Evolutionary conservation across 2,797 vertebrate species (phyloP), one percentile per base, ranked within the genome.

Genomic region (Euthynnus affinis): DNA sequence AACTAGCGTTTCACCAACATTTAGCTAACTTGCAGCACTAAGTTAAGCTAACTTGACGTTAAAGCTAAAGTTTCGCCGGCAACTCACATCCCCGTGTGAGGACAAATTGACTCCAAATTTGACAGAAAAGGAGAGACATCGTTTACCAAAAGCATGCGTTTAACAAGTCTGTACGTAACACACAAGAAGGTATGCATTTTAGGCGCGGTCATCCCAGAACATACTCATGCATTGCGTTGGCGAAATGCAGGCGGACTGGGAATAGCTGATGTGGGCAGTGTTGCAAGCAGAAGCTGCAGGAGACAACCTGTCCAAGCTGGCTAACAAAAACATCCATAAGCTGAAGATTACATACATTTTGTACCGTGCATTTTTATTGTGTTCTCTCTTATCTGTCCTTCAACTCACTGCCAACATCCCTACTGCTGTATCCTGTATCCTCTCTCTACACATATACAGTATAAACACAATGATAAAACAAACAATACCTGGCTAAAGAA

Each of bases 141-240:
- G 13, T 49, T 20, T 29, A 40, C 52, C 4, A 18, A 18, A 40
- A 29, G 25, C 0, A n/a, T 63, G 48, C n/a, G 23, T 25, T 15
- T 3, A 29, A 55, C 34, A 56, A 62, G 56, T 23, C 42, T 22
- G 57, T 4, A 25, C 14, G 23, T 25, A 74, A 57, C 20, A 4
- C 7, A 3, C 25, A 27, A 10, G 51, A 12, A 22, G 32, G 46
- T 18, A 37, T 37, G 34, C 13, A 17, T 18, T 7, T n/a, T 15
- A 83, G 80, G 83, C 22, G 88, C 66, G 83, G 81, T 23, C 74
- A 18, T 1, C 55, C 34, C 61, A 1, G 9, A 15, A 5, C 2
- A 0, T 0, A 34, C 34, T 0, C 3, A 6, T 46, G 0, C 17
- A 15, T 40, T n/a, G n/a, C n/a, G 9, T 29, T 29, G 29, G 40